These are phyloP conservation scores for Alfaro cultratus DNA, from an alignment of 2,797 vertebrate genomes.

Conservation along the genomic window DNA sequence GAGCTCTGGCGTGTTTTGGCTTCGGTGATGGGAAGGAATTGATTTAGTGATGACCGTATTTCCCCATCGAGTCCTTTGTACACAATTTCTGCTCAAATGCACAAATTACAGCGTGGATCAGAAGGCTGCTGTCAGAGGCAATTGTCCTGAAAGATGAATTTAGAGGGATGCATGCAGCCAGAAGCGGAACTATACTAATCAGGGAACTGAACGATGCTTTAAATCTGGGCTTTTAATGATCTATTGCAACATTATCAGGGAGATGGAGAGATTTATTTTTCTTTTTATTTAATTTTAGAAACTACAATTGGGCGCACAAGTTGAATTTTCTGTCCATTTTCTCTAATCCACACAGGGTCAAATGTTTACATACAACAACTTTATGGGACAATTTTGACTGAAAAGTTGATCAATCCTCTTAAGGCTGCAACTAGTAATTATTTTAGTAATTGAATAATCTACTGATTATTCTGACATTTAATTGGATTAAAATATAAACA, in stretches of 20 bases:
- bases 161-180: not conserved
- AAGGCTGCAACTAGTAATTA: too few species aligned
- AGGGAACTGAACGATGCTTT: not conserved
- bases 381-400: not conserved
- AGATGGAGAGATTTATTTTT: not conserved
- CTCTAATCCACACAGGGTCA: not conserved
- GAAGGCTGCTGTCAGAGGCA: not conserved
- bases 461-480: too few species aligned
- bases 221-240: not conserved
- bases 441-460: too few species aligned
- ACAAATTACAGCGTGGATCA: not conserved
- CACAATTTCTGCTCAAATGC: conserved; percentile 3
- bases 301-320: not conserved
- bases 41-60: conserved; percentile 39
- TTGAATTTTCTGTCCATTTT: not conserved
- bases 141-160: not conserved
- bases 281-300: not conserved
- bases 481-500: too few species aligned
- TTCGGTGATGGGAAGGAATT: conserved; percentile 28
- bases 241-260: not conserved
- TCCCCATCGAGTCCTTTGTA: conserved; percentile 19
- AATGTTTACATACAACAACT: not conserved
- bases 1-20: conserved; percentile 17
- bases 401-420: not conserved
- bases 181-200: not conserved